phyloP scores from a whole-genome alignment of 2,113 vertebrate species.

The Lynx canadensis region DNA sequence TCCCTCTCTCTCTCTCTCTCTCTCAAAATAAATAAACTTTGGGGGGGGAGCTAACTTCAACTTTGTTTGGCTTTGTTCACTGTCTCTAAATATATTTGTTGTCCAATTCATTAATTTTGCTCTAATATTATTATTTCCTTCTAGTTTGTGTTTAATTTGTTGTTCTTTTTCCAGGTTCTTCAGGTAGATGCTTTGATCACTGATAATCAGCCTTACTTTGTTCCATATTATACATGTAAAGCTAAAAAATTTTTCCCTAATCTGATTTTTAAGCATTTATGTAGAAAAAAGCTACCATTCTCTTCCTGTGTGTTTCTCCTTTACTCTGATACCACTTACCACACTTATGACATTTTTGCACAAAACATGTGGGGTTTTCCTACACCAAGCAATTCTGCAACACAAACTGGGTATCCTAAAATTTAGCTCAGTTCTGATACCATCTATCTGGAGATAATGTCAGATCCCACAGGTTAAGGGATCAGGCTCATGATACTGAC shows the following conservation, averaged over 20 bases:
- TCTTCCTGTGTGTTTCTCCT: neutral
- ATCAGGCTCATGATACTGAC: neutral
- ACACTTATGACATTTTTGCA: neutral
- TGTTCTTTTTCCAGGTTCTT: constrained; percentile 6
- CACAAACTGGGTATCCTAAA: neutral
- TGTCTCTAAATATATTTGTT: neutral
- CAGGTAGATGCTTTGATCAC: neutral
- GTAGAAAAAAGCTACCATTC: neutral
- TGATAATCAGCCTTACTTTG: neutral
- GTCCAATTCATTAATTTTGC: neutral
- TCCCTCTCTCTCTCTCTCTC: neutral
- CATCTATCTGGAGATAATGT: neutral
- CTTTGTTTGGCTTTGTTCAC: neutral
- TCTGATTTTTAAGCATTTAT: neutral
- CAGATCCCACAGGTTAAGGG: neutral
- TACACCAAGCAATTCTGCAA: neutral
- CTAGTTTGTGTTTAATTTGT: constrained; percentile 4
- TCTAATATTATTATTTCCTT: neutral
- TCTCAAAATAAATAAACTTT: no score
- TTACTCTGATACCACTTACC: neutral
- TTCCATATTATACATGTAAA: neutral
- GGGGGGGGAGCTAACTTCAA: neutral
- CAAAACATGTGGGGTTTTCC: neutral
- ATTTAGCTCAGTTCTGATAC: neutral
- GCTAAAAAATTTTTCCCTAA: neutral